Base-by-base conservation (phyloP, 2,797 vertebrate species). In the Characodon lateralis region DNA sequence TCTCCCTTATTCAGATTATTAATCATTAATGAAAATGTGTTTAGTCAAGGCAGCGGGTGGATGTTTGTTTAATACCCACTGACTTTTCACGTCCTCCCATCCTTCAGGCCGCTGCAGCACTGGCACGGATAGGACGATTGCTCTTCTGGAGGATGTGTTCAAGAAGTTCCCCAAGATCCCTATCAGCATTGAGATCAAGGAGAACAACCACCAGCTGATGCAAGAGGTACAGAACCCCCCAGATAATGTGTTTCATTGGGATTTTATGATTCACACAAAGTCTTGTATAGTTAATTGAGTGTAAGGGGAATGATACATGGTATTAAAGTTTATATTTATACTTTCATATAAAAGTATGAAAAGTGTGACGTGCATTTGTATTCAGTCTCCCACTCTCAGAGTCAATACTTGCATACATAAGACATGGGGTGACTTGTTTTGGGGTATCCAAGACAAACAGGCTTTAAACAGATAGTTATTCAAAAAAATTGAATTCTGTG, bases 101-200 rank as follows among this genome's bases (percentile, higher is more conserved):
- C 70, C 78, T 76, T 7, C 89, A 98, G 97, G 96, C 56, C 91
- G 48, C 53, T 95, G 91, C 83, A 95, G 96, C 84, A 94, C 79
- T 0, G 97, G 97, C 4, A 80, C 90, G 0, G 97, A 98, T 90
- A 95, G 95, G 78, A 95, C 76, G 79, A 94, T 98, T n/a, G 76
- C 95, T 31, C 78, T 95, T 68, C 92, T 98, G 72, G 96, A 97
- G 87, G 96, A 97, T 0, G 65, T 97, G 79, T 97, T 97, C 93
- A 89, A 77, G 91, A 95, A 88, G 81, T 97, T 96, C 79, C 96
- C 96, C 0, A 59, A 81, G 48, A 82, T 77, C 1, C 96, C 97
- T 0, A 70, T 97, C 83, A 97, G 95, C 58, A 82, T 97, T 1
- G 97, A 98, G 88, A 91, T 98, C 83, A 98, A 98, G 87, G 88